A percentile compares a stretch with the other conserved stretches of the same genome.
phyloP scores from a whole-genome alignment of 2,797 vertebrate species.

The Spatula clypeata region DNA sequence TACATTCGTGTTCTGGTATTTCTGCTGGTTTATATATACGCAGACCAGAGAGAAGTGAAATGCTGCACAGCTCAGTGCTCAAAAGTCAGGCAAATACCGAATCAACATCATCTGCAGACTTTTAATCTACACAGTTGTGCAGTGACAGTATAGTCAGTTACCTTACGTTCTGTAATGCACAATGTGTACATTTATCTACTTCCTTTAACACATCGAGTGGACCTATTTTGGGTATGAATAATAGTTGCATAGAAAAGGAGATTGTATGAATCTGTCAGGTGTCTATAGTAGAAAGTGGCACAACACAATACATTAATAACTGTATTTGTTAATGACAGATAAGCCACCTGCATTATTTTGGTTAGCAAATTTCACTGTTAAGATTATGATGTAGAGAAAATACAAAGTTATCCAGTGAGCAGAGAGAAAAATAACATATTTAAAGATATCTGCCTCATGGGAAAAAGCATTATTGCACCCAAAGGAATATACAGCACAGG shows the following conservation, averaged over 20 bases:
- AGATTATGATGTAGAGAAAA: background rate
- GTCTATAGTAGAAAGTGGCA: background rate
- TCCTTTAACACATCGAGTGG: background rate
- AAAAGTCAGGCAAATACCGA: background rate
- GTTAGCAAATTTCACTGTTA: background rate
- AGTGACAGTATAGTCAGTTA: background rate
- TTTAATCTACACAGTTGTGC: background rate
- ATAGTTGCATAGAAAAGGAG: background rate
- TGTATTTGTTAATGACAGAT: background rate
- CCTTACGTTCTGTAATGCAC: background rate
- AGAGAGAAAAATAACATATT: background rate
- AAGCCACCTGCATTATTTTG: rapidly evolving
- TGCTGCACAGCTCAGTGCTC: background rate
- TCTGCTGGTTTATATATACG: background rate
- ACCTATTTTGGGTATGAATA: background rate
- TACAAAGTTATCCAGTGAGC: background rate
- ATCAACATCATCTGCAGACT: background rate
- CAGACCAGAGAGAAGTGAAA: background rate
- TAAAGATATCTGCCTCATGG: background rate
- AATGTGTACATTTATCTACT: background rate
- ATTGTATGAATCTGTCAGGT: background rate
- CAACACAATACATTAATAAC: background rate
- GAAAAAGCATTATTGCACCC: background rate
- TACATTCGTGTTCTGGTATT: background rate
- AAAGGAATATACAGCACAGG: background rate